Conservation (phyloP, 2,888 invertebrate genomes). For the Lysandra coridon region DNA sequence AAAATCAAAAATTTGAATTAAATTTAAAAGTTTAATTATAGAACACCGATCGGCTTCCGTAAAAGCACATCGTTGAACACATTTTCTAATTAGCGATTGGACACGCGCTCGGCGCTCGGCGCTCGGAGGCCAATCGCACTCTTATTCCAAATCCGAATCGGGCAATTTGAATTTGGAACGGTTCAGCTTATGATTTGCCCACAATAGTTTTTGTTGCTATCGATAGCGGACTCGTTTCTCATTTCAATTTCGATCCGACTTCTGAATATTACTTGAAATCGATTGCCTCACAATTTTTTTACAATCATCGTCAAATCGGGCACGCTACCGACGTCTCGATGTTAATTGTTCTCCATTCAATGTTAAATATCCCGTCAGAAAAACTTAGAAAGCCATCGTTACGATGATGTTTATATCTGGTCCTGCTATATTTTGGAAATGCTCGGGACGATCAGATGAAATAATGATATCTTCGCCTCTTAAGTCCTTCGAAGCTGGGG, state of each 20-base stretch:
- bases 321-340: slow-evolving; percentile 31
- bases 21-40: slow-evolving; percentile 74
- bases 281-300: slow-evolving; percentile 42
- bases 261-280: slow-evolving; percentile 44
- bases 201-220: slow-evolving; percentile 46
- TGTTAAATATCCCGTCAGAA: slow-evolving; percentile 23
- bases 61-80: slow-evolving; percentile 63
- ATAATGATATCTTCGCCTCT: not conserved
- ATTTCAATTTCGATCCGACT: slow-evolving; percentile 43
- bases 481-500: not conserved
- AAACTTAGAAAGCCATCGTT: not conserved
- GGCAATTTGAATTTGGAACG: slow-evolving; percentile 76
- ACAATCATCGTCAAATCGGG: slow-evolving; percentile 38
- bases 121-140: slow-evolving; percentile 64
- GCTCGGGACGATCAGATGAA: not conserved
- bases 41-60: slow-evolving; percentile 74
- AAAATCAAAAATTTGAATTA: slow-evolving; percentile 70
- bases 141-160: slow-evolving; percentile 67
- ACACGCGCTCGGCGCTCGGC: slow-evolving; percentile 63
- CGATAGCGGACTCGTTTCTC: slow-evolving; percentile 45
- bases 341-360: slow-evolving; percentile 29
- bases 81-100: slow-evolving; percentile 80
- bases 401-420: slow-evolving; percentile 22
- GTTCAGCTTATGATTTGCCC: slow-evolving; percentile 53
- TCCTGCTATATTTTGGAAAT: slow-evolving; percentile 12